Percentiles rank a stretch among this genome's conserved stretches.
phyloP scores from a whole-genome alignment of 2,888 invertebrate genomes.

The Phymatocera aterrima region DNA sequence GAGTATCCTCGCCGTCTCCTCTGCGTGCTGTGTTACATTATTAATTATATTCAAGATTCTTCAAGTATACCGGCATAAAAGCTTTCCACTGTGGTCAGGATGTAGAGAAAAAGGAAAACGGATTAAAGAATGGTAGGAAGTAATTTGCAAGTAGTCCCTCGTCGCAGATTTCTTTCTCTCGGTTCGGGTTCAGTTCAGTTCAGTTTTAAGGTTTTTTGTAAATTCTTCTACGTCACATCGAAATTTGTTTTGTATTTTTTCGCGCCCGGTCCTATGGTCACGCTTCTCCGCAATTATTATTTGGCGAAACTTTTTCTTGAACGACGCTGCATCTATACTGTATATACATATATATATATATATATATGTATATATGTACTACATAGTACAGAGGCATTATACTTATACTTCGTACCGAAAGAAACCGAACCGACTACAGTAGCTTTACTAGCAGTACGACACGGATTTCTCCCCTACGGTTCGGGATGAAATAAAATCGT shows the following conservation, averaged over 20 bases:
- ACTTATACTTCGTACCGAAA: background rate
- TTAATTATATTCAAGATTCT: background rate
- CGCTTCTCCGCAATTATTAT: slow-evolving; percentile 38
- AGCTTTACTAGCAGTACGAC: slow-evolving; percentile 39
- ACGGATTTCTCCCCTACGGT: slow-evolving; percentile 4
- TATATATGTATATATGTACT: no score
- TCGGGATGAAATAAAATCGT: background rate
- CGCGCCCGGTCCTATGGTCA: slow-evolving; percentile 9
- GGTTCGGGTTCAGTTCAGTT: no score
- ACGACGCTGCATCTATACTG: background rate
- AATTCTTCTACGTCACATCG: background rate
- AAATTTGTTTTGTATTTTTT: background rate
- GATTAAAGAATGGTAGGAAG: no score
- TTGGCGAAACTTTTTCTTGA: slow-evolving; percentile 18
- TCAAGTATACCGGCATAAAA: no score
- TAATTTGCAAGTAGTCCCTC: no score
- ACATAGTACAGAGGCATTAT: no score
- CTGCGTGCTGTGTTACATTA: no score
- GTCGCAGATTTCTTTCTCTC: no score
- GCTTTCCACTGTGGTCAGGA: no score
- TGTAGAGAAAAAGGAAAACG: no score
- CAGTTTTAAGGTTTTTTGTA: background rate
- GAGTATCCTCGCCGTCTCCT: background rate
- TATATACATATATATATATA: no score
- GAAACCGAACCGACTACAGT: background rate